These are phyloP conservation scores for Micronycteris hirsuta DNA, from an alignment of 2,113 vertebrate genomes.

Conservation along the genomic window DNA sequence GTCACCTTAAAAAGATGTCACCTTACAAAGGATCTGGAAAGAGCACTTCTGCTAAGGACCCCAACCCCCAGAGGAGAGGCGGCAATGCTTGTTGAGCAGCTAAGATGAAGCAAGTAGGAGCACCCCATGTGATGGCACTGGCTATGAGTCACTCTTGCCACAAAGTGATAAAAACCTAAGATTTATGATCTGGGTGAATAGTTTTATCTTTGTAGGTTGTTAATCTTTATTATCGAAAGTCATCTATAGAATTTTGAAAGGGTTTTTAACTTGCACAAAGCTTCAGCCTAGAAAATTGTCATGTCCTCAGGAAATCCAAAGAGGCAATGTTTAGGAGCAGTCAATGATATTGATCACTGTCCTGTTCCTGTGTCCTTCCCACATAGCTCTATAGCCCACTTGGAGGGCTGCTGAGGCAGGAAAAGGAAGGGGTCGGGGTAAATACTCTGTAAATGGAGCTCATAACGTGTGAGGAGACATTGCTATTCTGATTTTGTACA, in stretches of 20 bases:
- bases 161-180: background rate
- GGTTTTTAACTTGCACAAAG: background rate
- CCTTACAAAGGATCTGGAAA: background rate
- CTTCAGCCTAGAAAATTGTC: background rate
- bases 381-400: background rate
- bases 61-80: accelerated
- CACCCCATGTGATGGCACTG: accelerated
- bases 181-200: background rate
- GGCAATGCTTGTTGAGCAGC: accelerated
- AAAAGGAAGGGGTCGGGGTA: too few relatives aligned
- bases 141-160: background rate
- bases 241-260: background rate
- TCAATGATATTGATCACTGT: background rate
- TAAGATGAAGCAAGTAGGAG: accelerated
- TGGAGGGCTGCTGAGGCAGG: background rate
- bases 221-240: slow-evolving; percentile 1
- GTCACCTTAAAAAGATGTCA: background rate
- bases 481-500: background rate
- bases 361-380: background rate
- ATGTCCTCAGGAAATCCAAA: background rate
- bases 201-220: background rate
- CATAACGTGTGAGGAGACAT: accelerated
- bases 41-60: background rate
- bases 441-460: too few relatives aligned
- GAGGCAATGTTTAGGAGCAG: background rate